phyloP scores from a whole-genome alignment of 2,797 vertebrate genomes.

The Coranthus polyacanthus region DNA sequence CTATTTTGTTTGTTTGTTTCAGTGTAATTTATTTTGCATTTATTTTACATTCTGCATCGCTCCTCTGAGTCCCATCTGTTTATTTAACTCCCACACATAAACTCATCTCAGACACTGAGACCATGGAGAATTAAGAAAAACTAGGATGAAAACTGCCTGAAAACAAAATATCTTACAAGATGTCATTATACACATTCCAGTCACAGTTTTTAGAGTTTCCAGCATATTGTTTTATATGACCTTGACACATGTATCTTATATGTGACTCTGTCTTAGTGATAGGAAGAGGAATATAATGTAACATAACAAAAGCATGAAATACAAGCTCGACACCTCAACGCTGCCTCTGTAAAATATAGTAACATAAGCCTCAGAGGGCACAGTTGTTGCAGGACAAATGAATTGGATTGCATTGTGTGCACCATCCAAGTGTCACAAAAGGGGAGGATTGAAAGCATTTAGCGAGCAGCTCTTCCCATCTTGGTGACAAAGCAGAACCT shows the following conservation, averaged over 20 bases:
- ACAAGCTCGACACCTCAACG: background rate
- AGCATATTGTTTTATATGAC: background rate
- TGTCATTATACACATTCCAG: slow-evolving; percentile 6
- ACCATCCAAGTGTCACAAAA: slow-evolving; percentile 32
- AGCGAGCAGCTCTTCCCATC: slow-evolving; percentile 35
- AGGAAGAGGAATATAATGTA: too few species aligned
- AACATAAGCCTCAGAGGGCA: background rate
- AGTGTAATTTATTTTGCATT: slow-evolving; percentile 43
- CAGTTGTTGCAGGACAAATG: slow-evolving; percentile 15
- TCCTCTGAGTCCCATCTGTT: slow-evolving; percentile 61
- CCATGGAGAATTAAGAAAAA: slow-evolving; percentile 31
- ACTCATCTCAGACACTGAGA: slow-evolving; percentile 32
- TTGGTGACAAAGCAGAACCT: slow-evolving; percentile 60
- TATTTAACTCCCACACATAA: slow-evolving; percentile 63
- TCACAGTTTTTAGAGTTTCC: slow-evolving; percentile 12
- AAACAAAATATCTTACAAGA: slow-evolving; percentile 29
- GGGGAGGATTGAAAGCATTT: slow-evolving; percentile 23
- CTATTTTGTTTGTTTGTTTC: slow-evolving; percentile 9
- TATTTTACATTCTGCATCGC: slow-evolving; percentile 24
- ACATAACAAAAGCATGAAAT: background rate
- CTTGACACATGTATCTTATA: background rate
- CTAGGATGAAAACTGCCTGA: slow-evolving; percentile 9
- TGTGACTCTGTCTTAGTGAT: too few species aligned
- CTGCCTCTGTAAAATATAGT: slow-evolving; percentile 1
- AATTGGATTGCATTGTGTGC: slow-evolving; percentile 23